A percentile compares a stretch with the other conserved stretches of the same genome.
Conservation (phyloP, 2,888 invertebrate species). For the Trichacis sp. region DNA sequence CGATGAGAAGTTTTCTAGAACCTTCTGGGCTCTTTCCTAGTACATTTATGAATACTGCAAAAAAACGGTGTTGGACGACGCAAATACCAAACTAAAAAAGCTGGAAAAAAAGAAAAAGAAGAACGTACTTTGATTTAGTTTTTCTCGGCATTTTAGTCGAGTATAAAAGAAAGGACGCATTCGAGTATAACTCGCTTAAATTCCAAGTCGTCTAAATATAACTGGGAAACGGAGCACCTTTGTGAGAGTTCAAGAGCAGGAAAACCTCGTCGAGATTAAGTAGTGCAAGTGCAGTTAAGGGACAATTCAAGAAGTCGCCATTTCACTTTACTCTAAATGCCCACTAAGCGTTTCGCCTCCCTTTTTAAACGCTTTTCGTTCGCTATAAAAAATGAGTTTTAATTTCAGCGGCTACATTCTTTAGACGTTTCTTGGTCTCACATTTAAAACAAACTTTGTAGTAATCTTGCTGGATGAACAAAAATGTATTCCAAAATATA, state of each 20-base stretch:
- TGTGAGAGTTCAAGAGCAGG: conserved; percentile 15
- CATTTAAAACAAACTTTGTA: too few relatives aligned
- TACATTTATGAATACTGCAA: too few relatives aligned
- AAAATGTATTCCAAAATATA: too few relatives aligned
- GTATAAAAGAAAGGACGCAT: neutral
- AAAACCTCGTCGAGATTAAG: conserved; percentile 26
- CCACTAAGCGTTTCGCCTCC: conserved; percentile 19
- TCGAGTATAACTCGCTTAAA: conserved; percentile 6
- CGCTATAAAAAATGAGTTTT: too few relatives aligned
- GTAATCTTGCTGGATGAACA: too few relatives aligned
- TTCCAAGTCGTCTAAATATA: conserved; percentile 3
- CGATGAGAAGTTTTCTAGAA: too few relatives aligned
- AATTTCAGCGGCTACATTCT: too few relatives aligned
- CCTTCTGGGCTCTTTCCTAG: too few relatives aligned
- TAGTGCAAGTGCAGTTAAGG: conserved; percentile 26
- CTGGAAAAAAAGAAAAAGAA: neutral
- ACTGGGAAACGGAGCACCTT: conserved; percentile 14
- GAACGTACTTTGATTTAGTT: too few relatives aligned
- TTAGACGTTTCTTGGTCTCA: too few relatives aligned
- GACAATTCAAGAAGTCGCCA: conserved; percentile 21
- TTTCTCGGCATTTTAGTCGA: neutral
- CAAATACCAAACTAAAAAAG: neutral
- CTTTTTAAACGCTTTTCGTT: conserved; percentile 2
- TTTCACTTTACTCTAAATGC: conserved; percentile 15
- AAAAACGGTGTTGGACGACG: too few relatives aligned